Base-by-base conservation (phyloP, 2,113 vertebrate genomes). In the Ptychochromis oligacanthus region DNA sequence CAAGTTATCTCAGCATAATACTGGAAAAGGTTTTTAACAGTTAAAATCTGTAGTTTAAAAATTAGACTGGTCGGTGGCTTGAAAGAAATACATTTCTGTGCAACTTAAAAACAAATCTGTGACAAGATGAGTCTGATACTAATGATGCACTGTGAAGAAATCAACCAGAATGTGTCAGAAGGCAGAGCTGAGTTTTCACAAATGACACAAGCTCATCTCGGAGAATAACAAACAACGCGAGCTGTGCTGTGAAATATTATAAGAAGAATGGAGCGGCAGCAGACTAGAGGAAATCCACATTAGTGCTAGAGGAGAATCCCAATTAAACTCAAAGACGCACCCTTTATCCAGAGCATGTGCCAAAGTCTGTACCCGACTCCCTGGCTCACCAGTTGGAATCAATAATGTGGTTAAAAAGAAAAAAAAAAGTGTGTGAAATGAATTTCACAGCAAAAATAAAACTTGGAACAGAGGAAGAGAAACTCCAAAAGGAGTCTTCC, bases 261-360 rank as follows among this genome's bases (percentile, higher is more conserved):
- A 59, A 38, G 61, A 72, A 52, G 38, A 75, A 72, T 46, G 74
- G 72, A 26, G 43, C 79, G 13, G 76, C 14, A n/a, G 77, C n/a
- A 46, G 82, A 78, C 65, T 43, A n/a, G 84, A 91, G 90, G 93
- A 88, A 93, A 92, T 90, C 90, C 82, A 79, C 83, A 81, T 81
- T 76, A 85, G 81, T 85, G 59, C 81, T 64, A 24, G 87, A 80
- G 89, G 90, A 93, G 89, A 93, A 93, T 87, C 83, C 89, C 87
- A 85, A 85, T 91, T 92, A 88, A 92, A 90, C 24, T 86, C 49
- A 31, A 88, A 76, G 85, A 79, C 85, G 91, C 87, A 75, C 87
- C 81, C 84, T 89, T 90, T 55, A 84, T 74, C 60, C 12, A 18
- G 57, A 88, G 61, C 28, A 38, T 75, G 77, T 72, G 86, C 79